Evolutionary conservation across 2,888 invertebrate genomes (phyloP).

Genomic region (Hymenopus coronatus): DNA sequence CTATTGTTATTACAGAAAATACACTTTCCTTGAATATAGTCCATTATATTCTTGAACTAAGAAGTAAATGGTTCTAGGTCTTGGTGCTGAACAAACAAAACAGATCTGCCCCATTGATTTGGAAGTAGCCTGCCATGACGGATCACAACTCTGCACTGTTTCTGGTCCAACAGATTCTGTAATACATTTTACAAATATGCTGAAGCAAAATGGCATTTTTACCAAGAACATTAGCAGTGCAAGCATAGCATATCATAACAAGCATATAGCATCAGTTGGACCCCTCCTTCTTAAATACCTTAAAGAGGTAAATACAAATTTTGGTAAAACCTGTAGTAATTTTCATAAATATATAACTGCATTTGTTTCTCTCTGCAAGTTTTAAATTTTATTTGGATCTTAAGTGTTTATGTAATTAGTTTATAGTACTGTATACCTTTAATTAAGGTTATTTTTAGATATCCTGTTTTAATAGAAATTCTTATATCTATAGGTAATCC

Average conservation of each 20-base stretch:
- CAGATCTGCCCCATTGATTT: slow-evolving; percentile 57
- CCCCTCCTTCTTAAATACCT: slow-evolving; percentile 47
- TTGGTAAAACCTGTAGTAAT: too few species aligned
- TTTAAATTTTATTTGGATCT: too few species aligned
- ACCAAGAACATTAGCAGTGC: slow-evolving; percentile 38
- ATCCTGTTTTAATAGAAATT: background rate
- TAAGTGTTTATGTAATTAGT: too few species aligned
- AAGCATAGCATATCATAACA: slow-evolving; percentile 40
- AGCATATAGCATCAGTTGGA: slow-evolving; percentile 45
- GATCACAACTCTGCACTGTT: slow-evolving; percentile 71
- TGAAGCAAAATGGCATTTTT: slow-evolving; percentile 45
- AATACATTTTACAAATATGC: slow-evolving; percentile 55
- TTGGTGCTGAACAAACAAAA: slow-evolving; percentile 29
- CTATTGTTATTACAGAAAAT: too few species aligned
- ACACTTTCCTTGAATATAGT: too few species aligned
- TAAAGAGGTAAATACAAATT: slow-evolving; percentile 40
- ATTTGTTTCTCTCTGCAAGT: too few species aligned
- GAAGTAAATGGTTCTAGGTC: background rate
- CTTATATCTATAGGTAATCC: slow-evolving; percentile 49
- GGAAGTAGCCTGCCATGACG: slow-evolving; percentile 77
- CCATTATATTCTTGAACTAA: too few species aligned
- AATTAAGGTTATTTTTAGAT: too few species aligned
- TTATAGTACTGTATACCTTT: too few species aligned
- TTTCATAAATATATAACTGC: too few species aligned
- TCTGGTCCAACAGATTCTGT: slow-evolving; percentile 64